Evolutionary conservation across 2,888 invertebrate genomes (phyloP), one percentile per base, ranked within the genome.

Genomic region (Clusia tigrina): DNA sequence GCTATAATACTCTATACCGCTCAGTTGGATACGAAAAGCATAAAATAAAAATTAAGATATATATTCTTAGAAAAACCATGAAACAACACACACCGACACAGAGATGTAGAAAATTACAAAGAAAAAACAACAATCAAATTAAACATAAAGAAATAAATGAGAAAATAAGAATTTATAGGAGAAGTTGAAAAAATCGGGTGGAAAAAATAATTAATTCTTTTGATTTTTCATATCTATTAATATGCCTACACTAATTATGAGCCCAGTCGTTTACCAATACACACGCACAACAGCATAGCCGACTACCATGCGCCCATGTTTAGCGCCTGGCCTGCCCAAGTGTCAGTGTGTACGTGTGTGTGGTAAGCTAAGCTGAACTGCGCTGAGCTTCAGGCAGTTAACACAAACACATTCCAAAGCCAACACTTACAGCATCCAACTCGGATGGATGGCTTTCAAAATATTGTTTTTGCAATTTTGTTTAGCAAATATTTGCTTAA

Each of bases 121-220:
- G n/a, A n/a, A n/a, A n/a, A n/a, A n/a, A n/a, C n/a, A n/a, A n/a
- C n/a, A n/a, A n/a, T n/a, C n/a, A n/a, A n/a, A n/a, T n/a, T n/a
- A n/a, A n/a, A n/a, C n/a, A n/a, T n/a, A n/a, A n/a, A n/a, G n/a
- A n/a, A n/a, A n/a, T n/a, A n/a, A n/a, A n/a, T n/a, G n/a, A n/a
- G n/a, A n/a, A n/a, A 32, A 5, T 42, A 42, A 42, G 42, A 42
- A 42, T 10, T 17, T 12, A 6, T 17, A 42, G 42, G n/a, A 42
- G 5, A 22, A 20, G 15, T 20, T 48, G 20, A 48, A 48, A 22
- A 48, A 48, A 48, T 48, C 22, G 22, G 22, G n/a, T 42, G 6
- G 5, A 32, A 12, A 32, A 32, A 37, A 55, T 55, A 55, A 55
- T 55, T 55, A 55, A 55, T 55, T 55, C 22, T 38, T 55, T 32